Evolutionary conservation across 2,113 vertebrate genomes (phyloP).

Genomic region (Sakesphorus luctuosus): DNA sequence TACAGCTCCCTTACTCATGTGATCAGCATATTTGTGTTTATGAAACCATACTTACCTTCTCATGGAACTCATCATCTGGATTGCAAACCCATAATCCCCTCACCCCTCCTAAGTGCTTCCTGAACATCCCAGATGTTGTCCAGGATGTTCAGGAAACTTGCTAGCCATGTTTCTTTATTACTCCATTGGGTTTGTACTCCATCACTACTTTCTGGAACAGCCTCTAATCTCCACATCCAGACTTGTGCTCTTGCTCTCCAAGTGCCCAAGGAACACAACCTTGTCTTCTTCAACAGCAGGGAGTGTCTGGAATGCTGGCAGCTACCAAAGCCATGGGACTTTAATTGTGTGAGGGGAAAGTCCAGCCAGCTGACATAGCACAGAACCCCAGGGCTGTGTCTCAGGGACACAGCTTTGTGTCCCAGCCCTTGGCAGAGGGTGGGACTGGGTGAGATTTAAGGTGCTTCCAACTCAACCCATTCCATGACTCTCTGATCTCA

Average conservation of each 20-base stretch:
- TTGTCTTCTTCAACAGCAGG: neutral
- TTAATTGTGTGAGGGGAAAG: neutral
- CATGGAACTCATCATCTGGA: neutral
- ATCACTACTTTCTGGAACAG: neutral
- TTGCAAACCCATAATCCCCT: neutral
- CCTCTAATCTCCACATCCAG: neutral
- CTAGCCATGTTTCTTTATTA: neutral
- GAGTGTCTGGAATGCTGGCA: slow-evolving; percentile 1
- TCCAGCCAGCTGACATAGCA: neutral
- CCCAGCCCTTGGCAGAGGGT: neutral
- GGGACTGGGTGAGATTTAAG: neutral
- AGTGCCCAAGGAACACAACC: neutral
- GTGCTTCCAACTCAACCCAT: neutral
- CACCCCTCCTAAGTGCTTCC: neutral
- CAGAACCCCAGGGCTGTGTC: neutral
- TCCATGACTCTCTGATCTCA: neutral
- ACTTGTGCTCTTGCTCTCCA: neutral
- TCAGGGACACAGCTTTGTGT: neutral
- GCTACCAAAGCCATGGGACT: neutral
- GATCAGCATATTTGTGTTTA: neutral
- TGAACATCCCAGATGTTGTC: neutral
- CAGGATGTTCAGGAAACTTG: neutral
- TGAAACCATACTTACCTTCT: neutral
- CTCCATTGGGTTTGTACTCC: neutral
- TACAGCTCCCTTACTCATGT: neutral